Evolutionary conservation across 30 jellyfish, hydroid and myxozoan genomes (phyloP), one percentile per base, ranked within the genome.

Genomic region (Aurelia sp.): DNA sequence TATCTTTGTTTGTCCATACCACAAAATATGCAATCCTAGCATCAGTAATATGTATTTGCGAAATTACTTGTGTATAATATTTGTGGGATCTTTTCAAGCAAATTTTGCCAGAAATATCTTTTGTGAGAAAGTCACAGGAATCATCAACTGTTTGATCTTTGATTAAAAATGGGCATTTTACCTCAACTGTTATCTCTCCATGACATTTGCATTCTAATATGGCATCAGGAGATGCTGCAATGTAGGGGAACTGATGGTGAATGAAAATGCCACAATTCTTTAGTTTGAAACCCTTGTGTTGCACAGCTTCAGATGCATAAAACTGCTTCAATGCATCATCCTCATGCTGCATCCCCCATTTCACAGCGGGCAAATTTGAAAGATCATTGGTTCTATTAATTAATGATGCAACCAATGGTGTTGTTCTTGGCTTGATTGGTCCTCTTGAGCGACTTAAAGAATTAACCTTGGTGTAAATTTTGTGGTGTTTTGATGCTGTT

Each of bases 11-110:
- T 27, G 89, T 79, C 89, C 89, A 79, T 11, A 79, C 89, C n/a
- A 79, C 70, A 47, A 55, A 79, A 37, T 17, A 62, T 79, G 70
- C 69, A 13, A 61, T 71, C 53, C 20, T 6, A 40, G 74, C 41
- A 79, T 47, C 70, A 22, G 70, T 44, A 31, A 62, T 40, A 48
- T 17, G 18, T 35, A 77, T 73, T 77, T 84, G 93, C 11, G 89
- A 68, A 68, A 62, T 31, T 3, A 70, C 58, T 62, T 86, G 96
- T 23, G 96, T 86, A 58, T 86, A 75, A 65, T 86, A 86, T 76
- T 86, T 76, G 57, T 74, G 96, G 48, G 62, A 19, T 30, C 20
- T 64, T 16, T 74, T 73, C 67, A 85, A 53, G 37, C 33, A 19
- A 21, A 85, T 30, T 73, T 47, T 64, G 33, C 51, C 90, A 51